These are phyloP conservation scores for Reticulitermes speratus DNA, from an alignment of 1,140 invertebrate genomes.

Conservation along the genomic window DNA sequence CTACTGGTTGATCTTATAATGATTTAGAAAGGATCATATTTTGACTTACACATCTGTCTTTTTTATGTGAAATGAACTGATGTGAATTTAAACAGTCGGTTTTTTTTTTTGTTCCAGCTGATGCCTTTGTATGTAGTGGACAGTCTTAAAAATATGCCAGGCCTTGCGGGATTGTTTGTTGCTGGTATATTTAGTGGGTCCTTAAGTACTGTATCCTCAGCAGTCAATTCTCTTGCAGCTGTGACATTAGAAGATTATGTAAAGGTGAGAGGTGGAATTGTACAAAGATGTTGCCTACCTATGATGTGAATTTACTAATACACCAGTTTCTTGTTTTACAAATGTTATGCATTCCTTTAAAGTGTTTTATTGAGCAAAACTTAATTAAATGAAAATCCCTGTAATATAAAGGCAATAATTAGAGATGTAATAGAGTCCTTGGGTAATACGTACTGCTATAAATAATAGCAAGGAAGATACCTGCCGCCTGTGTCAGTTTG, in stretches of 20 bases:
- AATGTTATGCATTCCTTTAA: neutral
- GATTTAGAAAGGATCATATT: no score
- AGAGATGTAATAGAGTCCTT: no score
- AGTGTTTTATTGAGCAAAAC: neutral
- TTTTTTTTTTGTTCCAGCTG: constrained; percentile 49
- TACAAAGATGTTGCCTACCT: neutral
- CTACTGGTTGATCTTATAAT: no score
- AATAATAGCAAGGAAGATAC: no score
- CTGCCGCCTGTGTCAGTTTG: no score
- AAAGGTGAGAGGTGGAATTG: constrained; percentile 44
- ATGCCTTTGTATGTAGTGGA: constrained; percentile 80
- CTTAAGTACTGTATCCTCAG: constrained; percentile 81
- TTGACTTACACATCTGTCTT: no score
- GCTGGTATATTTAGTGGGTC: constrained; percentile 82
- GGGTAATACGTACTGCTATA: no score
- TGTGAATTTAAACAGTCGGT: no score
- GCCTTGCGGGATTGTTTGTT: constrained; percentile 77
- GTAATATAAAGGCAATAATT: no score
- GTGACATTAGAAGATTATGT: constrained; percentile 85
- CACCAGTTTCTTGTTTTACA: neutral
- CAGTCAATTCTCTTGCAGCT: constrained; percentile 80
- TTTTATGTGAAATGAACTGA: no score
- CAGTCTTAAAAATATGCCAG: constrained; percentile 63
- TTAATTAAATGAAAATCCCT: no score
- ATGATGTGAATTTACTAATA: neutral